phyloP scores from a whole-genome alignment of 2,113 vertebrate genomes.

The Protobothrops mucrosquamatus region DNA sequence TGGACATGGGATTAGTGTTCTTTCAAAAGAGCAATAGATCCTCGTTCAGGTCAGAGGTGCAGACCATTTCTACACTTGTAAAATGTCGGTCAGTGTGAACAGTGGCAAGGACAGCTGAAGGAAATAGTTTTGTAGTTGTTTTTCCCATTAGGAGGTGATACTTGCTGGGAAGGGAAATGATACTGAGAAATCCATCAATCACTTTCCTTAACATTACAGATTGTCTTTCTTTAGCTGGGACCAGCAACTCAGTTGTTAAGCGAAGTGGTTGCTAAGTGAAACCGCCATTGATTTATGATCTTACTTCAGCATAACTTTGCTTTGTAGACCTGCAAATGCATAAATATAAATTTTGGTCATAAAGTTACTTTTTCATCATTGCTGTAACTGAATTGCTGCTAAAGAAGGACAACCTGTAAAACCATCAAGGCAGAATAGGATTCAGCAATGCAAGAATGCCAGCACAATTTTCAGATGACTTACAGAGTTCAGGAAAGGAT shows the following conservation, averaged over 20 bases:
- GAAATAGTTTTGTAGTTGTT: neutral
- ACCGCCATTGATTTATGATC: neutral
- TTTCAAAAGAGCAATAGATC: neutral
- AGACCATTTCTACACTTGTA: neutral
- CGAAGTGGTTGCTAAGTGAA: neutral
- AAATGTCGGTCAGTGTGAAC: neutral
- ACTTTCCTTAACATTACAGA: neutral
- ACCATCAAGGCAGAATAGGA: neutral
- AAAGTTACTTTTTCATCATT: neutral
- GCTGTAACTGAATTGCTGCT: neutral
- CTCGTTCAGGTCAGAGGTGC: neutral
- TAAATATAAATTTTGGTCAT: neutral
- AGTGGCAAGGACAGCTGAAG: neutral
- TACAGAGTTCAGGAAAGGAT: neutral
- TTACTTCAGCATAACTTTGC: neutral
- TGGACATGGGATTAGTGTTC: neutral
- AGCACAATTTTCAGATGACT: neutral
- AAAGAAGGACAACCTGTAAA: neutral
- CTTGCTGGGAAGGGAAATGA: neutral
- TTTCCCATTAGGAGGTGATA: neutral
- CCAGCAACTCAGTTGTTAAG: neutral
- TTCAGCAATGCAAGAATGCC: neutral
- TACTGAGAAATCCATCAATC: neutral
- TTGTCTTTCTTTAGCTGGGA: neutral
- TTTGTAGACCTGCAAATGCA: neutral